phyloP scores from a whole-genome alignment of 2,888 invertebrate genomes.

The Acrocera orbiculus region DNA sequence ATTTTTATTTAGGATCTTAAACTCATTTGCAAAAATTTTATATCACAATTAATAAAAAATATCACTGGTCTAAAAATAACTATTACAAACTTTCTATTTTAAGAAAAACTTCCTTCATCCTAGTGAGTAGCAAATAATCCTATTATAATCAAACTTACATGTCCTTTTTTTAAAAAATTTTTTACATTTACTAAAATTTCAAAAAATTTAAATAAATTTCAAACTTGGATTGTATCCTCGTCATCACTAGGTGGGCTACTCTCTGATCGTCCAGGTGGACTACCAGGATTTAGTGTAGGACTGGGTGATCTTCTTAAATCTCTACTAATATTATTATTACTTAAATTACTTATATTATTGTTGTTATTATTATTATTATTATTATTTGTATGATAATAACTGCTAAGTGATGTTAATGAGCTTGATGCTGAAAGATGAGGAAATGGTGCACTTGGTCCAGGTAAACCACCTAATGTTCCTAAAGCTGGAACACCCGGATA shows the following conservation, averaged over 20 bases:
- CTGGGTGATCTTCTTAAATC: conserved; percentile 21
- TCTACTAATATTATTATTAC: conserved; percentile 10
- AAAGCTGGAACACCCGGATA: conserved; percentile 31
- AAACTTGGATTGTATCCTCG: conserved; percentile 31
- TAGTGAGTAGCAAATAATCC: too few relatives aligned
- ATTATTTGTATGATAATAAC: conserved; percentile 32
- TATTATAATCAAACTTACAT: too few relatives aligned
- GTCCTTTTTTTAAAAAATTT: too few relatives aligned
- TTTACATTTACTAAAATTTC: too few relatives aligned
- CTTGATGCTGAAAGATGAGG: conserved; percentile 43
- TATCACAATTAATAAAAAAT: too few relatives aligned
- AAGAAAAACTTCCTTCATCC: too few relatives aligned
- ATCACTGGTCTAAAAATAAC: too few relatives aligned
- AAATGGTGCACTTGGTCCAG: conserved; percentile 28
- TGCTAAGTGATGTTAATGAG: conserved; percentile 38
- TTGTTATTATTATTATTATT: conserved; percentile 10
- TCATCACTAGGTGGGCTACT: conserved; percentile 29
- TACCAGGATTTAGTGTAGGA: conserved; percentile 31
- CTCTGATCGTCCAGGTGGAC: conserved; percentile 31
- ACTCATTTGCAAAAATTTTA: too few relatives aligned
- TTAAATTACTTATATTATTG: conserved; percentile 13
- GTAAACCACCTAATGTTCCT: conserved; percentile 22
- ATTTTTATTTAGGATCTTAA: too few relatives aligned
- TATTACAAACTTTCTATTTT: too few relatives aligned
- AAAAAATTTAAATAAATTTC: conserved; percentile 13